Conservation (phyloP, 2,797 vertebrate genomes). For the Crocidura indochinensis region DNA sequence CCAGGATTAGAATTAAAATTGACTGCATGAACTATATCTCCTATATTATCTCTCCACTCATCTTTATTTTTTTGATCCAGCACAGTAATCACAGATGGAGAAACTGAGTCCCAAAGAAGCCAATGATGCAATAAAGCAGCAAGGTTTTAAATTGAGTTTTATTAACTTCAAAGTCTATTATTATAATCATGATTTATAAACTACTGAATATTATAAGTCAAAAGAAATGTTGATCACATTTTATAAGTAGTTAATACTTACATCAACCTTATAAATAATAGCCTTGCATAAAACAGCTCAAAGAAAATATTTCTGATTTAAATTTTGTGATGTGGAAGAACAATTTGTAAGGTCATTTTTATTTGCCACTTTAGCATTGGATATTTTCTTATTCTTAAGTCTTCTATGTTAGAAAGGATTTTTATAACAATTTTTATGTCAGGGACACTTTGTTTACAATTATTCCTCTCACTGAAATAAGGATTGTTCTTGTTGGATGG, state of each 20-base stretch:
- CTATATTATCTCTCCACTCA: neutral
- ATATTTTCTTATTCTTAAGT: neutral
- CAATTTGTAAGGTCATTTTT: neutral
- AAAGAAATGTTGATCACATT: neutral
- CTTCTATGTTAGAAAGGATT: conserved; percentile 51
- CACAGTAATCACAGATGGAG: neutral
- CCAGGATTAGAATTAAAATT: too few species aligned
- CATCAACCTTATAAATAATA: fast-evolving
- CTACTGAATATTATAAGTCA: neutral
- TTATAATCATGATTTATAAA: neutral
- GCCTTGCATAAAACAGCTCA: neutral
- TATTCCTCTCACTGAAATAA: conserved; percentile 54
- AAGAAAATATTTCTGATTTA: neutral
- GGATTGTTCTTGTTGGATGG: conserved; percentile 23
- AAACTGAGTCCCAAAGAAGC: neutral
- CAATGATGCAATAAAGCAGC: neutral
- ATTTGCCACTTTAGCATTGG: neutral
- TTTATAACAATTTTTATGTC: conserved; percentile 30
- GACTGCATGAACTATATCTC: too few species aligned
- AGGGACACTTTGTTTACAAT: conserved; percentile 44
- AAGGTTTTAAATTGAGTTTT: neutral
- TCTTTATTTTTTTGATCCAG: neutral
- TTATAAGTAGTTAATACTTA: neutral
- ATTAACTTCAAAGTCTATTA: neutral
- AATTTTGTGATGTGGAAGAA: neutral